Evolutionary conservation across 1,140 invertebrate species (phyloP), one percentile per base, ranked within the genome.

Genomic region (Cheumatopsyche charites): DNA sequence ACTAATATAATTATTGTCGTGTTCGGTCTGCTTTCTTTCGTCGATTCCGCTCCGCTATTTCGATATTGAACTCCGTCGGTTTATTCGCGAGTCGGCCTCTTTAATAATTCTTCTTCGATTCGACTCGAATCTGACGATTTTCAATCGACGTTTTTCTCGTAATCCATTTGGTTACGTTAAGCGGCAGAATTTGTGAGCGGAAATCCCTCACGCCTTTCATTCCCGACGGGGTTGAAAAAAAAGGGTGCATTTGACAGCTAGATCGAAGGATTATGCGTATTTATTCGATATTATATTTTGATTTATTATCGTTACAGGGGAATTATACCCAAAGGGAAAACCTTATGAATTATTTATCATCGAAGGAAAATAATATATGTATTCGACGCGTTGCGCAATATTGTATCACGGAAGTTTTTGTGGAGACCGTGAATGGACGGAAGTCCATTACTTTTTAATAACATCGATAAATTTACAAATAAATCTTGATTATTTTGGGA

Each of bases 251-350:
- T 52, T 52, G 47, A 52, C 47, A 52, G 47, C 19, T 7, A 15
- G 47, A 52, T 52, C 47, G 47, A 52, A 52, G 47, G 47, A 52
- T 52, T 52, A 52, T 52, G 15, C 47, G 47, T 52, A 52, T 52
- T 52, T 52, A 52, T 52, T 52, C 19, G 19, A 52, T 52, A 52
- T 52, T 52, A 52, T 52, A 52, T 52, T 52, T 52, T 52, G 47
- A 52, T 52, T 52, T 52, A 52, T 52, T 52, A 19, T 19, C 47
- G 47, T 7, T 7, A 15, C 47, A 17, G 19, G 15, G 6, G 47
- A 52, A 52, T 36, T 4, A 52, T 19, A 17, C 47, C 9, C n/a
- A 52, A 52, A 4, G 29, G 29, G 29, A 36, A 17, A 52, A 52
- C 47, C 47, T 52, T 15, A 52, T 52, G 47, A 52, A 52, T 52